Conservation (phyloP, 2,888 invertebrate species). For the Polydesmus complanatus region DNA sequence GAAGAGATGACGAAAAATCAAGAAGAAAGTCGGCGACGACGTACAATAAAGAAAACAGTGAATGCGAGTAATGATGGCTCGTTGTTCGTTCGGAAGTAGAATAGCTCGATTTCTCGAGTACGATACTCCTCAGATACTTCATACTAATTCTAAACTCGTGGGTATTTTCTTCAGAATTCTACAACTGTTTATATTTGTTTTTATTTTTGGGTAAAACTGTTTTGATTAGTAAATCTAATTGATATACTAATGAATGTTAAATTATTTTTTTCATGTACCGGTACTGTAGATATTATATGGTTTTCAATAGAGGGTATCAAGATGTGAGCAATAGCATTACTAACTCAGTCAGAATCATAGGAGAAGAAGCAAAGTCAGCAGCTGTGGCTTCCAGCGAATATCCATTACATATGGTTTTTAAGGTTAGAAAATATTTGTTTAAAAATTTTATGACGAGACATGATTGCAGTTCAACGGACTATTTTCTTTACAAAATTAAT, state of each 20-base stretch:
- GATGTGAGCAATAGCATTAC: background rate
- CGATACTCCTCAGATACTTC: slow-evolving; percentile 1
- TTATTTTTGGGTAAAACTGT: slow-evolving; percentile 4
- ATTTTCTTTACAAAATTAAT: too few relatives aligned
- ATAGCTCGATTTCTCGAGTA: slow-evolving; percentile 1
- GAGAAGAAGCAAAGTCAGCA: background rate
- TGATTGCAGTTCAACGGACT: too few relatives aligned
- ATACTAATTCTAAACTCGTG: background rate
- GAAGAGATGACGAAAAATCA: too few relatives aligned
- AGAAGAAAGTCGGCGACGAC: too few relatives aligned
- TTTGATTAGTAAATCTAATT: background rate
- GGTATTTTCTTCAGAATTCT: slow-evolving; percentile 1
- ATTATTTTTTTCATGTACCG: too few relatives aligned
- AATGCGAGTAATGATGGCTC: too few relatives aligned
- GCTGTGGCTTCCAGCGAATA: background rate
- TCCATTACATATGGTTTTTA: too few relatives aligned
- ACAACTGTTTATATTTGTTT: background rate
- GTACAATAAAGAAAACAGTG: too few relatives aligned
- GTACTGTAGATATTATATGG: slow-evolving; percentile 1
- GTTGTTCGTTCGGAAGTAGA: background rate
- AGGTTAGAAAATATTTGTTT: too few relatives aligned
- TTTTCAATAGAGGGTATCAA: slow-evolving; percentile 1
- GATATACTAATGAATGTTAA: background rate
- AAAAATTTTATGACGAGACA: too few relatives aligned
- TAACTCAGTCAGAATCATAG: background rate